Base-by-base conservation (phyloP, 2,888 invertebrate genomes). In the Brassicogethes aeneus region DNA sequence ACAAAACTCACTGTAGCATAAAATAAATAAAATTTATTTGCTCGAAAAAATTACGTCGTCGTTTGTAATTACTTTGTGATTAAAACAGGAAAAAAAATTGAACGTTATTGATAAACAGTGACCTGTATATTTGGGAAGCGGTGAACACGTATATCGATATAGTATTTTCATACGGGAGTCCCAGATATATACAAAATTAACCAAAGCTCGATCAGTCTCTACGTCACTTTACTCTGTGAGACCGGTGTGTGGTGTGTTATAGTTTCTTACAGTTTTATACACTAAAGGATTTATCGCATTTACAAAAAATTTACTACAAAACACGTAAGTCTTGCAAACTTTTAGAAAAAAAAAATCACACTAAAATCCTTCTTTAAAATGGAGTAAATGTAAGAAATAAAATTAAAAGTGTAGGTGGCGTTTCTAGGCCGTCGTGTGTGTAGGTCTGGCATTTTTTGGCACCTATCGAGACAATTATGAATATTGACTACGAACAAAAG, bases 101-200 rank as follows among this genome's bases (percentile, higher is more conserved):
- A n/a, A n/a, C n/a, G n/a, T n/a, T n/a, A n/a, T n/a, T n/a, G n/a
- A n/a, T n/a, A n/a, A n/a, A n/a, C n/a, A n/a, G n/a, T n/a, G n/a
- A n/a, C n/a, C n/a, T n/a, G n/a, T n/a, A n/a, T n/a, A n/a, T n/a
- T n/a, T n/a, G n/a, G n/a, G n/a, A n/a, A n/a, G n/a, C n/a, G n/a
- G n/a, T n/a, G n/a, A n/a, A n/a, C n/a, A n/a, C n/a, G n/a, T n/a
- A n/a, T n/a, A n/a, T n/a, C 10, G 23, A 33, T 14, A 33, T 14
- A 33, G 23, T 23, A 23, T 23, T 23, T 23, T 23, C 23, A 23
- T 7, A 23, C 23, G 10, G 5, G 45, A 63, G 62, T 60, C 64
- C 66, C 64, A 61, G 66, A 65, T 64, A 64, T 61, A 62, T 65
- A 60, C 64, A 66, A 65, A 66, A 62, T 65, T 65, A 65, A 63